phyloP scores from a whole-genome alignment of 2,888 invertebrate genomes.

The Xestobium rufovillosum region DNA sequence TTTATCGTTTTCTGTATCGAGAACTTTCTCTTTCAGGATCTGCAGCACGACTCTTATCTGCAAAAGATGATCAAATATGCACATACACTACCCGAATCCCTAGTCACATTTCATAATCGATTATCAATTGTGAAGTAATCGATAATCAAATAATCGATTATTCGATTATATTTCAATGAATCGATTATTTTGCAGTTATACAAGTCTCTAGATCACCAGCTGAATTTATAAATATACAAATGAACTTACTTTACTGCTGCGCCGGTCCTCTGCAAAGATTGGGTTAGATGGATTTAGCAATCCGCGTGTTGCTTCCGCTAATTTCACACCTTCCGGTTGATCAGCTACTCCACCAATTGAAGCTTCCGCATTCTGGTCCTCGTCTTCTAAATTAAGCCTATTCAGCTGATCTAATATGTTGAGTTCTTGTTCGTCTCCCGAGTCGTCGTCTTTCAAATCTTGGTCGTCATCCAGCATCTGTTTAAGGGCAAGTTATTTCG shows the following conservation, averaged over 20 bases:
- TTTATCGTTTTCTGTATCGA: conserved; percentile 53
- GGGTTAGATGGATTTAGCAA: conserved; percentile 63
- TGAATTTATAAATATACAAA: conserved; percentile 7
- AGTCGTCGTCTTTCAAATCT: conserved; percentile 28
- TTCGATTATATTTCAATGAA: too few species aligned
- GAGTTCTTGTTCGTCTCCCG: conserved; percentile 44
- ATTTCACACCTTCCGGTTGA: conserved; percentile 43
- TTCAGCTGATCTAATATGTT: conserved; percentile 59
- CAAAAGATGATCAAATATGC: conserved; percentile 17
- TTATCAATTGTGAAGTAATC: too few species aligned
- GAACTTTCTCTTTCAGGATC: conserved; percentile 44
- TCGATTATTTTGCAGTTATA: too few species aligned
- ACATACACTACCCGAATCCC: too few species aligned
- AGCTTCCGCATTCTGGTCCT: conserved; percentile 30
- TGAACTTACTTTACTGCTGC: conserved; percentile 56
- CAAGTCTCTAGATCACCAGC: too few species aligned
- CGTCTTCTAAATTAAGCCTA: conserved; percentile 49
- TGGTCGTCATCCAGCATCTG: conserved; percentile 49
- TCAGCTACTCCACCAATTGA: conserved; percentile 8
- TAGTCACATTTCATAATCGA: too few species aligned
- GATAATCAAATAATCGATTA: too few species aligned
- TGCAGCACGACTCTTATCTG: conserved; percentile 26
- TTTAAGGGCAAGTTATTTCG: neutral
- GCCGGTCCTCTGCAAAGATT: conserved; percentile 52
- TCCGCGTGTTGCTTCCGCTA: conserved; percentile 52